phyloP scores from a whole-genome alignment of 2,113 vertebrate genomes.

The Callocephalon fimbriatum region DNA sequence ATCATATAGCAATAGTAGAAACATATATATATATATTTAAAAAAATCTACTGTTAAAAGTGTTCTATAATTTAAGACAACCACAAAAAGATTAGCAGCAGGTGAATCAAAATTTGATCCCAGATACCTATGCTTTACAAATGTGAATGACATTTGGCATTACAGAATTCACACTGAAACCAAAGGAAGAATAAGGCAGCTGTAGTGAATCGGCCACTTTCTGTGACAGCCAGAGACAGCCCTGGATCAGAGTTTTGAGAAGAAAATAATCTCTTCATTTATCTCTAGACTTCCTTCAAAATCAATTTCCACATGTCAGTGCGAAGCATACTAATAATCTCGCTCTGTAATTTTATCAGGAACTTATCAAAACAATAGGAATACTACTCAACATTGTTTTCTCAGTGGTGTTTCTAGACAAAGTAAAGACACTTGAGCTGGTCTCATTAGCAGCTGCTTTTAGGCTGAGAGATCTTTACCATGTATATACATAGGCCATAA shows the following conservation, averaged over 20 bases:
- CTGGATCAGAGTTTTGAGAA: neutral
- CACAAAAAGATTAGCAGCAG: neutral
- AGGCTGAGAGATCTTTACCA: neutral
- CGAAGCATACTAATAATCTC: neutral
- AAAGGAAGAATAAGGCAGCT: neutral
- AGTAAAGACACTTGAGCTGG: neutral
- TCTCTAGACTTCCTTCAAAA: neutral
- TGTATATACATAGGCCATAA: neutral
- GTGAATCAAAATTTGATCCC: neutral
- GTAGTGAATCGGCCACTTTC: neutral
- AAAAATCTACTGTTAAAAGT: neutral
- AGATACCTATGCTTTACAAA: neutral
- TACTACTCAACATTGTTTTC: neutral
- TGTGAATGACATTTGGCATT: neutral
- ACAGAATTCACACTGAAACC: neutral
- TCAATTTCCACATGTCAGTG: accelerated
- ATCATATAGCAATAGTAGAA: neutral
- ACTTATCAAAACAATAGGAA: neutral
- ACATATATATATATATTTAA: neutral
- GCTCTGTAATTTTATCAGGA: neutral
- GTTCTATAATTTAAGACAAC: neutral
- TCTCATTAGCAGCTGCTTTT: neutral
- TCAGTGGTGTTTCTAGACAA: neutral
- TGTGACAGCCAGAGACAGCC: neutral
- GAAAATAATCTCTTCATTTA: neutral